Percentiles rank a stretch among this genome's conserved stretches.
Conservation (phyloP, 1,140 invertebrate genomes). For the Archegozetes longisetosus region DNA sequence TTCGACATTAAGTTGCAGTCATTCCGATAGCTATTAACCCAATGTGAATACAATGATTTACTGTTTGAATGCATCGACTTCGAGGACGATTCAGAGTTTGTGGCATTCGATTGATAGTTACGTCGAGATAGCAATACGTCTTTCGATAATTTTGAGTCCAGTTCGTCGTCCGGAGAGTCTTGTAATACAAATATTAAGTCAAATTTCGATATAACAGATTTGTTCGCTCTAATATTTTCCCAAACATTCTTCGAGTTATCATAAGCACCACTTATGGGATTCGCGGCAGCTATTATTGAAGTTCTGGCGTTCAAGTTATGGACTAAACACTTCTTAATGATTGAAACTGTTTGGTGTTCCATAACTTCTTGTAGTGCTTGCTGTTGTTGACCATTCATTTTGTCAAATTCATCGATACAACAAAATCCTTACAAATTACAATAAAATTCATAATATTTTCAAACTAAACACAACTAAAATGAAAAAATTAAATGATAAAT, state of each 20-base stretch:
- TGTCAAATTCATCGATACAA: conserved; percentile 92
- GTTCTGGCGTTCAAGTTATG: conserved; percentile 60
- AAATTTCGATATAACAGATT: conserved; percentile 73
- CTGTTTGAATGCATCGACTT: not conserved
- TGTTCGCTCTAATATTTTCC: conserved; percentile 74
- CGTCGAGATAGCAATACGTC: not conserved
- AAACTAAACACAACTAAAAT: too few relatives aligned
- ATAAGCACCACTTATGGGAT: conserved; percentile 74
- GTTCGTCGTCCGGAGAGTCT: conserved; percentile 61
- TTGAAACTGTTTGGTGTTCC: conserved; percentile 80
- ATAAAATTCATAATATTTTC: too few relatives aligned
- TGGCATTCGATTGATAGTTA: conserved; percentile 32
- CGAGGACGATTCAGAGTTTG: conserved; percentile 27
- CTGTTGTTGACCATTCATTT: conserved; percentile 54
- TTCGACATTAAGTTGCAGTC: conserved; percentile 43
- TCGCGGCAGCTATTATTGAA: conserved; percentile 76
- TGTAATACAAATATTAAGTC: conserved; percentile 81
- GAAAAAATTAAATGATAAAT: conserved; percentile 20
- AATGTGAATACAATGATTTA: too few relatives aligned
- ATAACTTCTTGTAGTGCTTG: conserved; percentile 75
- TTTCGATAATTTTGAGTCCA: conserved; percentile 13
- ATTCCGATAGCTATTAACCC: not conserved
- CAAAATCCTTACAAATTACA: conserved; percentile 47
- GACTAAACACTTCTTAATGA: conserved; percentile 70
- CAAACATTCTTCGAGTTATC: conserved; percentile 66